These are phyloP conservation scores for Ooceraea biroi DNA, from an alignment of 1,140 invertebrate genomes.

Conservation along the genomic window DNA sequence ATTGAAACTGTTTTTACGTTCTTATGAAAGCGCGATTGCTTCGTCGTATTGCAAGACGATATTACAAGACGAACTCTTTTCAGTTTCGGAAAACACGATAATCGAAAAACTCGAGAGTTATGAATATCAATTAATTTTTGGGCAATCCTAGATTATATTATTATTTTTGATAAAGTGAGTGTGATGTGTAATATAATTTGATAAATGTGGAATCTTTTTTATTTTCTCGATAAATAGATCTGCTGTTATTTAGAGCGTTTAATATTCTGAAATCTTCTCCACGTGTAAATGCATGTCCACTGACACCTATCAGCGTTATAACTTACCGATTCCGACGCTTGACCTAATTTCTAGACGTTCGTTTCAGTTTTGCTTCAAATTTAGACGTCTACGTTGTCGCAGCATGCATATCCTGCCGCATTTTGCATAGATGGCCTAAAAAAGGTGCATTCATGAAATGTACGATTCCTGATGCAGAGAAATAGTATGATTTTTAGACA, in stretches of 20 bases:
- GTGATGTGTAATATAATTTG: not conserved
- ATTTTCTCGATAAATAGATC: not conserved
- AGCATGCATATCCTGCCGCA: conserved; percentile 64
- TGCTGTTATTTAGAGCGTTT: not conserved
- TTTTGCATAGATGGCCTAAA: conserved; percentile 7
- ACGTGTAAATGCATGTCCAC: not conserved
- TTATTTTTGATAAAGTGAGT: not conserved
- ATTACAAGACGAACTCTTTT: not conserved
- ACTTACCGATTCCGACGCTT: conserved; percentile 74
- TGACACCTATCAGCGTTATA: conserved; percentile 60
- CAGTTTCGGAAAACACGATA: not conserved
- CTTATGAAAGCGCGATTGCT: conserved; percentile 3
- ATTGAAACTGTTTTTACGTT: too few species aligned
- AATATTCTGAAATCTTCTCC: not conserved
- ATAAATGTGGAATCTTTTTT: not conserved
- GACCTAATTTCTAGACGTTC: conserved; percentile 77
- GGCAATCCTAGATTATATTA: not conserved
- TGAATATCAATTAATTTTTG: not conserved
- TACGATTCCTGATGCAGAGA: not conserved
- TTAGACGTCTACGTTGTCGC: conserved; percentile 77
- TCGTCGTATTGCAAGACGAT: not conserved
- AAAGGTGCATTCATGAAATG: not conserved
- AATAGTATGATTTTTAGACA: too few species aligned
- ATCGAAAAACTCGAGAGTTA: not conserved
- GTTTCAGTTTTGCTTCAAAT: conserved; percentile 79